These are phyloP conservation scores for Anarrhichthys ocellatus DNA, from an alignment of 2,113 vertebrate species.

Conservation along the genomic window DNA sequence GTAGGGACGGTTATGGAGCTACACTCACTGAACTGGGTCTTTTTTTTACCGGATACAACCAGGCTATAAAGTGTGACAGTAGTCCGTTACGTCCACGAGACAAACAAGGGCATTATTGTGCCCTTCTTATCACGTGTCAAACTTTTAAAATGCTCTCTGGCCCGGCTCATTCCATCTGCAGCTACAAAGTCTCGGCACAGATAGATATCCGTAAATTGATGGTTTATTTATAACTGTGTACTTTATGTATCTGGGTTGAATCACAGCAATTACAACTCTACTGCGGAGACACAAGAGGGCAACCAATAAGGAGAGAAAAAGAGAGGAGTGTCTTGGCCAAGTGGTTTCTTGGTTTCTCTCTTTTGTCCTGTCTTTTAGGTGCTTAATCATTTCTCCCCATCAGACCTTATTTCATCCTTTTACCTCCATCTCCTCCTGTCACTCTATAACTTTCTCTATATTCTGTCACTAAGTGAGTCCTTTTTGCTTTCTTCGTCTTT, in stretches of 20 bases:
- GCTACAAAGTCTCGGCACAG: conserved; percentile 1
- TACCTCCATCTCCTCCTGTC: not conserved
- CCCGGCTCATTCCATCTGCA: conserved; percentile 3
- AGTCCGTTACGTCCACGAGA: not conserved
- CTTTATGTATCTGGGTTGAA: conserved; percentile 74
- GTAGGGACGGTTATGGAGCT: not conserved
- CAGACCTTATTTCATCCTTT: not conserved
- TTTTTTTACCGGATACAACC: not conserved
- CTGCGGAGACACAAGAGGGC: conserved; percentile 25
- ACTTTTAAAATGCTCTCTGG: not conserved
- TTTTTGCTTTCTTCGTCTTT: not conserved
- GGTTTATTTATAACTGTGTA: conserved; percentile 65
- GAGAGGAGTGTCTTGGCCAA: not conserved
- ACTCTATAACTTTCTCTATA: not conserved
- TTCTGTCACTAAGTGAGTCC: not conserved
- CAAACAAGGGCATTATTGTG: conserved; percentile 17
- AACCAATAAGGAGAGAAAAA: conserved; percentile 16
- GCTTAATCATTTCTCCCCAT: not conserved
- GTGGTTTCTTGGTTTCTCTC: conserved; percentile 3
- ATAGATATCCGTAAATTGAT: conserved; percentile 27
- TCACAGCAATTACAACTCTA: conserved; percentile 47
- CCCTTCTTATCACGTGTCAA: not conserved
- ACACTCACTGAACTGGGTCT: not conserved
- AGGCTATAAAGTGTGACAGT: not conserved
- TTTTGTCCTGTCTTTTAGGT: not conserved